phyloP scores from a whole-genome alignment of 2,888 invertebrate genomes.

The Teinopalpus imperialis region DNA sequence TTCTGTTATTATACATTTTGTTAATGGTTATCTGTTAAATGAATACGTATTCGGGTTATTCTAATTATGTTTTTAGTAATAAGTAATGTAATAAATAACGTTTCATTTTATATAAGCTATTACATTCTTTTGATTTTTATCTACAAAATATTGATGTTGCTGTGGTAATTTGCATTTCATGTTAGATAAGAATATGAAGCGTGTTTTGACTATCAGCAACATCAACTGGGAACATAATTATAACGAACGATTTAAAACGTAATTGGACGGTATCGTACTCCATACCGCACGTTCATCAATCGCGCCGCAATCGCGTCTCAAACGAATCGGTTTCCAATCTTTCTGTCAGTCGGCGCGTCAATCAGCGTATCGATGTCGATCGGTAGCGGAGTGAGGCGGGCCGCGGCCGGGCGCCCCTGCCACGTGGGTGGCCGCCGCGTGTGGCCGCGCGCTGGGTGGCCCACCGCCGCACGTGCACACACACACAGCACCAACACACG shows the following conservation, averaged over 20 bases:
- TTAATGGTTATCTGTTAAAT: too few relatives aligned
- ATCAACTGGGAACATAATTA: too few relatives aligned
- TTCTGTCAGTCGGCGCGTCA: constrained; percentile 47
- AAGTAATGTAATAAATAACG: too few relatives aligned
- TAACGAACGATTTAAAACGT: constrained; percentile 6
- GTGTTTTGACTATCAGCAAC: too few relatives aligned
- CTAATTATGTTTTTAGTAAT: too few relatives aligned
- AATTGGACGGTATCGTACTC: constrained; percentile 5
- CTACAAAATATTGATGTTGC: too few relatives aligned
- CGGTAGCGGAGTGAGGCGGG: constrained; percentile 50
- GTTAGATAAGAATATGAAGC: too few relatives aligned
- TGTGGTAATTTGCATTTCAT: too few relatives aligned
- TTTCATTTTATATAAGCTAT: too few relatives aligned
- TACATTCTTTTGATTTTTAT: too few relatives aligned
- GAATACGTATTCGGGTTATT: too few relatives aligned
- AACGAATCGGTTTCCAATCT: constrained; percentile 19
- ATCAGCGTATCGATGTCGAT: constrained; percentile 51
- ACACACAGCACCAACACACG: constrained; percentile 62
- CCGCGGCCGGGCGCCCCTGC: constrained; percentile 68
- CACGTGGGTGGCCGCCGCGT: constrained; percentile 79
- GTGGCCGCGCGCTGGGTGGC: constrained; percentile 80
- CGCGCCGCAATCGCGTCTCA: constrained; percentile 13
- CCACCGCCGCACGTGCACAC: constrained; percentile 66
- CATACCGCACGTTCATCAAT: constrained; percentile 10
- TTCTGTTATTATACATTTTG: too few relatives aligned